phyloP scores from a whole-genome alignment of 2,113 vertebrate species.

The Zootoca vivipara region DNA sequence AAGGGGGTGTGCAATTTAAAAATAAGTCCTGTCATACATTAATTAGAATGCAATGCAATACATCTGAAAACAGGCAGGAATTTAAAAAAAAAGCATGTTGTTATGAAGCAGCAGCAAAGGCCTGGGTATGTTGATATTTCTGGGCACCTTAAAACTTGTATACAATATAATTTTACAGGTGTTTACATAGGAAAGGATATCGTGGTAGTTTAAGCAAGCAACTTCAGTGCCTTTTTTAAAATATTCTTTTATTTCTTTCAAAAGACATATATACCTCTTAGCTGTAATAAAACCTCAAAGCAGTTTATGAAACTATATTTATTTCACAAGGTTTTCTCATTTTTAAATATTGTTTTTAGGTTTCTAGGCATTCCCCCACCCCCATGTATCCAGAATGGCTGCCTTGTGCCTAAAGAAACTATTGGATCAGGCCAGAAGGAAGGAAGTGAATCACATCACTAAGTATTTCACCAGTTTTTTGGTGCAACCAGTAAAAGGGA shows the following conservation, averaged over 20 bases:
- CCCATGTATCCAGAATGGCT: conserved; percentile 71
- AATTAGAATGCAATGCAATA: too few species aligned
- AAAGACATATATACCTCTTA: too few species aligned
- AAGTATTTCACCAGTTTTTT: conserved; percentile 47
- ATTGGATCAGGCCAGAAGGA: conserved; percentile 53
- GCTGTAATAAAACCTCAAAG: too few species aligned
- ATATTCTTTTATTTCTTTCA: background rate
- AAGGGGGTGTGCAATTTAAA: too few species aligned
- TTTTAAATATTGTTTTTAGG: background rate
- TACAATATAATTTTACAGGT: background rate
- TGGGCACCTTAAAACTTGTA: background rate
- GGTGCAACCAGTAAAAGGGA: conserved; percentile 22
- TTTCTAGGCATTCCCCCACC: conserved; percentile 10
- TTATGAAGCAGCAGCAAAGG: too few species aligned
- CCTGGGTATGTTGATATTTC: too few species aligned
- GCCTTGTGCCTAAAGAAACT: conserved; percentile 61
- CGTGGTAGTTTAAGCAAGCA: background rate
- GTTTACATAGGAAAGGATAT: background rate
- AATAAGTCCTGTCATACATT: too few species aligned
- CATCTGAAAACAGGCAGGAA: too few species aligned
- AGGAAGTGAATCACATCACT: conserved; percentile 14
- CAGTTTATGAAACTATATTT: background rate
- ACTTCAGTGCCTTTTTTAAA: background rate
- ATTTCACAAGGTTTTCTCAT: background rate
- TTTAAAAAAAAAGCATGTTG: too few species aligned